Percentiles rank a stretch among this genome's conserved stretches.
Evolutionary conservation across 2,113 vertebrate species (phyloP).

Genomic region (Corvus hawaiiensis): DNA sequence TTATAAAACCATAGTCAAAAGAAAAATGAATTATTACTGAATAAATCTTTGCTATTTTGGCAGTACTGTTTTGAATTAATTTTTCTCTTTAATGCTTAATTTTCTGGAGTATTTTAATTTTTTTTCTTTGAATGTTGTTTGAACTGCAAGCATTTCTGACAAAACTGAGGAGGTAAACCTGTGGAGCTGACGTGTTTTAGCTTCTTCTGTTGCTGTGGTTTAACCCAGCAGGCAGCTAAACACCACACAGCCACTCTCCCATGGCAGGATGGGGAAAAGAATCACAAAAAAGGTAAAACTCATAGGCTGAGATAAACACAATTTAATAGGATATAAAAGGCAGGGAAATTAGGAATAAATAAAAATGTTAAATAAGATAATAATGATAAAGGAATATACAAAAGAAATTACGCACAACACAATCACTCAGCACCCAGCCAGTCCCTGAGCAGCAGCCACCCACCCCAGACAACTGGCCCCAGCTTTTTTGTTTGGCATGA

Average conservation of each 20-base stretch:
- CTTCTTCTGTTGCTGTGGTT: neutral
- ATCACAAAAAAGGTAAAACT: neutral
- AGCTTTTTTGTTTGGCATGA: accelerated
- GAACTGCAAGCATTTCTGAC: neutral
- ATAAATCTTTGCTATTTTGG: neutral
- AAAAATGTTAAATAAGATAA: neutral
- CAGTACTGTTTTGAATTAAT: neutral
- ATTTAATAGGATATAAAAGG: neutral
- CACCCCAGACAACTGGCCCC: neutral
- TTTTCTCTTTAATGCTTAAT: neutral
- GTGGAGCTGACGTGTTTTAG: neutral
- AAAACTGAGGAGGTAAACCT: neutral
- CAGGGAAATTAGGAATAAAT: neutral
- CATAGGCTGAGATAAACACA: neutral
- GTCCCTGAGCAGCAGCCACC: neutral
- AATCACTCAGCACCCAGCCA: neutral
- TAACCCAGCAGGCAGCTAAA: neutral
- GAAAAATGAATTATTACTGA: neutral
- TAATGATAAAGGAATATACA: neutral
- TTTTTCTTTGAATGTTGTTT: neutral
- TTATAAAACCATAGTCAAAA: neutral
- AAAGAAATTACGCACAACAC: neutral
- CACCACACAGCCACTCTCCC: neutral
- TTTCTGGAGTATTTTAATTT: neutral
- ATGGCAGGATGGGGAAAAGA: neutral